phyloP scores from a whole-genome alignment of 2,888 invertebrate genomes.

The Carterocephalus palaemon region DNA sequence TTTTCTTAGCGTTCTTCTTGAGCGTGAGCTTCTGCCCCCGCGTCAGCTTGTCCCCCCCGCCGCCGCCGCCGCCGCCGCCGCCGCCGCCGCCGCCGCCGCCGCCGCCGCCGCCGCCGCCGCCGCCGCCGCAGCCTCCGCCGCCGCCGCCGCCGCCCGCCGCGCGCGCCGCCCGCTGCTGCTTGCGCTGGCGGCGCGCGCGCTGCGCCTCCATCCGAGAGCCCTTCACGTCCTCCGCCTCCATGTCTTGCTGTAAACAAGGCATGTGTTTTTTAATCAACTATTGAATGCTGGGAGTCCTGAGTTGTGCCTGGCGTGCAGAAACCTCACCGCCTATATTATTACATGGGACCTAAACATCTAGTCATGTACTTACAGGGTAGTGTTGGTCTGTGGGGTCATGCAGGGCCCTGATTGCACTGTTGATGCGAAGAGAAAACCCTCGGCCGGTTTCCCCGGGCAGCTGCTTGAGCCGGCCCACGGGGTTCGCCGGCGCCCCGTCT shows the following conservation, averaged over 20 bases:
- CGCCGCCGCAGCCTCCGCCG: conserved; percentile 50
- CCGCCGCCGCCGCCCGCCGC: not conserved
- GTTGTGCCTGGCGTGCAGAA: too few species aligned
- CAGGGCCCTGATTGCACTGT: conserved; percentile 80
- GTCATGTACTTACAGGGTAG: conserved; percentile 59
- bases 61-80: conserved; percentile 3
- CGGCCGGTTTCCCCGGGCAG: conserved; percentile 80
- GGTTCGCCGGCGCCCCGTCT: too few species aligned
- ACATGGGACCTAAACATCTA: too few species aligned
- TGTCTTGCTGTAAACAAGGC: conserved; percentile 46
- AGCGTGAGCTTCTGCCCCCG: conserved; percentile 76
- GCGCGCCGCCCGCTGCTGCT: conserved; percentile 33
- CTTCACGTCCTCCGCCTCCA: conserved; percentile 50
- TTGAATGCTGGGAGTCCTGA: too few species aligned
- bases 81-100: conserved; percentile 14
- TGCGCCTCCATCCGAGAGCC: conserved; percentile 54
- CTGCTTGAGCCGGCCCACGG: conserved; percentile 77
- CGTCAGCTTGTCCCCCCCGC: conserved; percentile 46
- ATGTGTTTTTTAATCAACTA: not conserved
- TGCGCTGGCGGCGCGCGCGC: conserved; percentile 50
- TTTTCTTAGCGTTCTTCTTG: conserved; percentile 70
- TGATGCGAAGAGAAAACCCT: conserved; percentile 82
- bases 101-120: conserved; percentile 36
- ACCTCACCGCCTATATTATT: too few species aligned
- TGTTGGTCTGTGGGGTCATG: conserved; percentile 45